Evolutionary conservation across 2,888 invertebrate species (phyloP).

Genomic region (Lymantria dispar): DNA sequence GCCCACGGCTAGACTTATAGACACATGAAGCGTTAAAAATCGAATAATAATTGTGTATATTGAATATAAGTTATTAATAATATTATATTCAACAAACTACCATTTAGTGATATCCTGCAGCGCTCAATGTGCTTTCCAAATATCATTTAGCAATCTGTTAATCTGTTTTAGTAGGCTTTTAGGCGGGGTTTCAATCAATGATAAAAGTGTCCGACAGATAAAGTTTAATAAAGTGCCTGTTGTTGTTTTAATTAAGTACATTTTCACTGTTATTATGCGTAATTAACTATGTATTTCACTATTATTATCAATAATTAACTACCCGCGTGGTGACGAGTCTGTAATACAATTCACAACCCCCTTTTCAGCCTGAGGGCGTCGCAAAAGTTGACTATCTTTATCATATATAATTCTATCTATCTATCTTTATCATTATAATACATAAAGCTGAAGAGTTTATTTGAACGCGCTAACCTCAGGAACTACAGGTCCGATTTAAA

Average conservation of each 20-base stretch:
- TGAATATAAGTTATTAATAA: slow-evolving; percentile 4
- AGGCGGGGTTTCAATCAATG: neutral
- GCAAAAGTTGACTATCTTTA: too few species aligned
- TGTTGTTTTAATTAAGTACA: neutral
- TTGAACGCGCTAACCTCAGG: too few species aligned
- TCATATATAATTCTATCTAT: too few species aligned
- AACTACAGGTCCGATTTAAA: too few species aligned
- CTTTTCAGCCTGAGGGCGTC: too few species aligned
- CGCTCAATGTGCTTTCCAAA: slow-evolving; percentile 16
- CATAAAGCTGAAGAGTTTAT: too few species aligned
- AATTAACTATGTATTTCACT: neutral
- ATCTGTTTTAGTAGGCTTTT: neutral
- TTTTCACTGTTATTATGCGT: neutral
- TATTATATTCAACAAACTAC: slow-evolving; percentile 5
- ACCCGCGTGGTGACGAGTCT: too few species aligned
- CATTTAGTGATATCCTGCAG: slow-evolving; percentile 18
- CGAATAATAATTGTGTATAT: neutral
- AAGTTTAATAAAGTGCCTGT: neutral
- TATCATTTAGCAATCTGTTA: slow-evolving; percentile 17
- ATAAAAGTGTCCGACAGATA: neutral
- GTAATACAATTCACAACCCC: too few species aligned
- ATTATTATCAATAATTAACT: too few species aligned
- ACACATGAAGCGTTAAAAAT: too few species aligned
- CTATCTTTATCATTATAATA: too few species aligned
- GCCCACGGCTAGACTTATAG: too few species aligned